Evolutionary conservation across 92 coral and sea anemone genomes (phyloP), one percentile per base, ranked within the genome.

Genomic region (Pocillopora meandrina): DNA sequence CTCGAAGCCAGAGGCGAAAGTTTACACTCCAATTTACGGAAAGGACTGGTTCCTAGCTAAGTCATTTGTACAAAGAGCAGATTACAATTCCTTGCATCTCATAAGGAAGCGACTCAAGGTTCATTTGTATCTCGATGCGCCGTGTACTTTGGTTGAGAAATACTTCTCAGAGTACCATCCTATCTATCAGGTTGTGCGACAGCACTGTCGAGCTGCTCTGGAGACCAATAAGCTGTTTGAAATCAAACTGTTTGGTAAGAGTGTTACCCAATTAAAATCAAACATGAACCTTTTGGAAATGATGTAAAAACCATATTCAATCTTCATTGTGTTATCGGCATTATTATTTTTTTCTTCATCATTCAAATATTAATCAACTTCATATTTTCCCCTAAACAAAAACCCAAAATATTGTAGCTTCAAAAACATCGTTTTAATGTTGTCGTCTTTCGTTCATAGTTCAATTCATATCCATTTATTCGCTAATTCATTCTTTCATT

Each of bases 1-100:
- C 79, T 89, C 93, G 63, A 89, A 89, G 69, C 92, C 93, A 19
- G 86, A 91, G 19, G 85, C 99, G 16, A 91, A 82, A 73, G 99
- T 96, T 1, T 91, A 86, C 86, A 91, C 91, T 12, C 98, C 99
- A 9, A 75, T 85, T 18, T 97, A 96, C 55, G 95, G 98, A 10
- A 91, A 92, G 56, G 95, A 92, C 59, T 96, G 99, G 99, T 96
- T 96, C 89, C 90, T 92, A 33, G 99, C 99, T 15, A 96, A 96
- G 85, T 95, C 98, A 1, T 85, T 91, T 17, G 99, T 95, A 20
- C 99, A 96, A 52, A 82, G 99, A 76, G 99, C 99, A 13, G 99
- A 96, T 83, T 79, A 94, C 66, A 96, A 96, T 75, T 84, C 93
- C 15, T 64, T 96, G 1, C 99, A 96, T 67, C 88, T 96, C 14